A percentile compares a stretch with the other conserved stretches of the same genome.
Conservation (phyloP, 1,140 invertebrate species). For the Drosophila sucinea region DNA sequence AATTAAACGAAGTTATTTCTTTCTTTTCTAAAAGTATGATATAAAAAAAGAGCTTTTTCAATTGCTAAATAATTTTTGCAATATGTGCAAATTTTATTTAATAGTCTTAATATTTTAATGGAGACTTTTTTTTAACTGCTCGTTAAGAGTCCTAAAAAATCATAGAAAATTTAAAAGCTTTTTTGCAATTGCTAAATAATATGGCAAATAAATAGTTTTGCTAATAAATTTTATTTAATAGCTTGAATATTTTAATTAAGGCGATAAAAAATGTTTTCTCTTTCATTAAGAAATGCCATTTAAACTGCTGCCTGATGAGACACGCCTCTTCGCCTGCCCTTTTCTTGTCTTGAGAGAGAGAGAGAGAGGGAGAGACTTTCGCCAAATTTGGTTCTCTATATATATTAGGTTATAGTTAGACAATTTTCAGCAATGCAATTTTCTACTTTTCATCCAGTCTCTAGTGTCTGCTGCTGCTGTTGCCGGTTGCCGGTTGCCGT, state of each 20-base stretch:
- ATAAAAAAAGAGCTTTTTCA: no score
- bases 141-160: no score
- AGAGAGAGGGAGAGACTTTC: not conserved
- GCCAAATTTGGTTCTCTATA: slow-evolving; percentile 5
- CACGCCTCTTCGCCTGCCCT: not conserved
- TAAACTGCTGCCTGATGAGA: not conserved
- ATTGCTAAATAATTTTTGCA: no score
- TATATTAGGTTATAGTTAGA: slow-evolving; percentile 14
- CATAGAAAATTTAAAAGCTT: no score
- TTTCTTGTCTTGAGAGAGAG: not conserved
- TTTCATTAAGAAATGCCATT: not conserved
- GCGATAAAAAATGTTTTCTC: not conserved
- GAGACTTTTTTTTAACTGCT: no score
- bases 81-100: no score
- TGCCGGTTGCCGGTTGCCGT: slow-evolving; percentile 31
- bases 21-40: no score
- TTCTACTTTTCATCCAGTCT: slow-evolving; percentile 2
- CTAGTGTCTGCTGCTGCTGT: not conserved
- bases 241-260: not conserved
- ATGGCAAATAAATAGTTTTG: not conserved
- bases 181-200: no score
- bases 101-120: no score
- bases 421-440: slow-evolving; percentile 13
- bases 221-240: not conserved
- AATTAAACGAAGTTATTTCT: no score